A percentile compares a stretch with the other conserved stretches of the same genome.
phyloP scores from a whole-genome alignment of 2,113 vertebrate genomes.

The Dasyornis broadbenti region DNA sequence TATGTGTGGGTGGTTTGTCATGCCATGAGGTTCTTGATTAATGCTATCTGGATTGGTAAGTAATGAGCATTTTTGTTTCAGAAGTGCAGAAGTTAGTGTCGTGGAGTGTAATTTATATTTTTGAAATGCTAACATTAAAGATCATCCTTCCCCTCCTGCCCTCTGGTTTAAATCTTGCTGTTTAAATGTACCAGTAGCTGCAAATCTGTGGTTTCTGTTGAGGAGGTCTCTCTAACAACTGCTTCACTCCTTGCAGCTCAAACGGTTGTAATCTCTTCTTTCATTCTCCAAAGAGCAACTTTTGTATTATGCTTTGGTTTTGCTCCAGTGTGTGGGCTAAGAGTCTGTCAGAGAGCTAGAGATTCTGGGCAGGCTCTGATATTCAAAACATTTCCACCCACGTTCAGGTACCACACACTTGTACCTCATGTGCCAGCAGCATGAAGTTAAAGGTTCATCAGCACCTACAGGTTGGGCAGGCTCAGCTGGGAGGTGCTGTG shows the following conservation, averaged over 20 bases:
- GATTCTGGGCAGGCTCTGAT: not conserved
- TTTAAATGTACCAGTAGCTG: not conserved
- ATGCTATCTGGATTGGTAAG: not conserved
- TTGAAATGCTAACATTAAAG: not conserved
- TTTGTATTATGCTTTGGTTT: not conserved
- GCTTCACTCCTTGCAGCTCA: not conserved
- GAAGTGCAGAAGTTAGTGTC: not conserved
- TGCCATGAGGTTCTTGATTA: not conserved
- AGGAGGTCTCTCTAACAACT: not conserved
- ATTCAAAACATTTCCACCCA: not conserved
- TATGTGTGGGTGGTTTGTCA: not conserved
- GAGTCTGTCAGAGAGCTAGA: not conserved
- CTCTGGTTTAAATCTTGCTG: not conserved
- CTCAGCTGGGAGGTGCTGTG: not conserved
- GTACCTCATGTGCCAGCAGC: not conserved
- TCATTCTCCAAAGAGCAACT: not conserved
- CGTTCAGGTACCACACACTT: rapidly evolving
- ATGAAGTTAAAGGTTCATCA: not conserved
- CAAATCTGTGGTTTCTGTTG: not conserved
- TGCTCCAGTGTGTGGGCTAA: not conserved
- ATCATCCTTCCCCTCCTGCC: rapidly evolving
- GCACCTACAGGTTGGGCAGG: not conserved
- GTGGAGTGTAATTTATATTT: not conserved
- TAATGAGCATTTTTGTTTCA: not conserved
- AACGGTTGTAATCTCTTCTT: not conserved